Evolutionary conservation across 2,888 invertebrate species (phyloP).

Genomic region (Microchrysa polita): DNA sequence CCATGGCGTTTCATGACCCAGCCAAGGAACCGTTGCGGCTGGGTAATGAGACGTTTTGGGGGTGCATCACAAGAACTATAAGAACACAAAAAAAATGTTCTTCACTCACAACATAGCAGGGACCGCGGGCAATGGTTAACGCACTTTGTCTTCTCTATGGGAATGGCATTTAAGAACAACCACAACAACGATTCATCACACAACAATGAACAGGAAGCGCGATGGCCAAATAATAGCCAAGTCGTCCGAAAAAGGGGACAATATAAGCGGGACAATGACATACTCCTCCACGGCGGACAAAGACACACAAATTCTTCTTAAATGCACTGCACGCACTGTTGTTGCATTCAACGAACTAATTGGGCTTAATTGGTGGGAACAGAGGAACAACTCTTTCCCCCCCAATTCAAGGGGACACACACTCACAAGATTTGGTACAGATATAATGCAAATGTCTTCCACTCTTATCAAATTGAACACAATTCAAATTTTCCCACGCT

Average conservation of each 20-base stretch:
- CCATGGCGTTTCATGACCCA: constrained; percentile 10
- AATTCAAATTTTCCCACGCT: not conserved
- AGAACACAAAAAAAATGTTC: not conserved
- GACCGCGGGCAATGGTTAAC: not conserved
- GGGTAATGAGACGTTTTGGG: not conserved
- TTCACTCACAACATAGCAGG: not conserved
- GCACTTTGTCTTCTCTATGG: constrained; percentile 8
- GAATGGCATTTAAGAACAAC: too few species aligned
- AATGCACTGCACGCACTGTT: not conserved
- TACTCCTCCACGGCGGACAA: not conserved
- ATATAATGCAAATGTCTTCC: too few species aligned
- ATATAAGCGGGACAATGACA: not conserved
- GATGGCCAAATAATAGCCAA: constrained; percentile 17
- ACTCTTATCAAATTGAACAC: constrained; percentile 21
- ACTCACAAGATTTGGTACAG: too few species aligned
- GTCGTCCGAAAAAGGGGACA: constrained; percentile 22
- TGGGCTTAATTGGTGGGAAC: constrained; percentile 13
- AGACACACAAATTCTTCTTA: too few species aligned
- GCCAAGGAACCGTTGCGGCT: not conserved
- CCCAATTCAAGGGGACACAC: not conserved
- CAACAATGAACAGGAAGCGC: constrained; percentile 35
- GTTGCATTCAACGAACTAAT: constrained; percentile 8
- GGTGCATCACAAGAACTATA: too few species aligned
- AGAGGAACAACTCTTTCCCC: not conserved
- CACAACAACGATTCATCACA: not conserved